phyloP scores from a whole-genome alignment of 2,888 invertebrate genomes.

The Caenorhabditis sulstoni region DNA sequence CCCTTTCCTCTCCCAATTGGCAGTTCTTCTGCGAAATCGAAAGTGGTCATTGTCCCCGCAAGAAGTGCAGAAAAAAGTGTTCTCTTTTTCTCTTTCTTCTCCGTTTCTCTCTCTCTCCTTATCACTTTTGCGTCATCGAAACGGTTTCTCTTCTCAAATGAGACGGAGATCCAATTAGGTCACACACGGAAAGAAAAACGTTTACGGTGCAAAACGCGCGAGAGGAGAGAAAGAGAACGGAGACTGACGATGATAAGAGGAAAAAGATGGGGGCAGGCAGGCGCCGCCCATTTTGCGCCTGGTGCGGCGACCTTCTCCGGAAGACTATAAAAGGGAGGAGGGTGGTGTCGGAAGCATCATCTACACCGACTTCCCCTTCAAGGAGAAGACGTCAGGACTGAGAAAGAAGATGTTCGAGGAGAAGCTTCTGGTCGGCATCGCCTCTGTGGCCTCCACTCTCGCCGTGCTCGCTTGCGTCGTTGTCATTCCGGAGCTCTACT shows the following conservation, averaged over 20 bases:
- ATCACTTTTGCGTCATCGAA: slow-evolving; percentile 29
- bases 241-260: slow-evolving; percentile 45
- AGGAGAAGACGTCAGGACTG: slow-evolving; percentile 5
- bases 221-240: slow-evolving; percentile 15
- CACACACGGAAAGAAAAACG: slow-evolving; percentile 55
- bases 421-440: slow-evolving; percentile 70
- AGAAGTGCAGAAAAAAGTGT: slow-evolving; percentile 49
- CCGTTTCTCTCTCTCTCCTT: slow-evolving; percentile 32
- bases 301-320: slow-evolving; percentile 57
- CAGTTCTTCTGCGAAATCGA: slow-evolving; percentile 31
- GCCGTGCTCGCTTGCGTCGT: slow-evolving; percentile 72
- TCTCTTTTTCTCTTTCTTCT: slow-evolving; percentile 15
- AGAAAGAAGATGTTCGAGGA: slow-evolving; percentile 68
- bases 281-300: slow-evolving; percentile 55
- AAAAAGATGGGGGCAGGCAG: slow-evolving; percentile 36
- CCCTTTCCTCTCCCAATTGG: slow-evolving; percentile 9
- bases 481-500: slow-evolving; percentile 77
- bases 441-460: slow-evolving; percentile 67
- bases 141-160: slow-evolving; percentile 22
- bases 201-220: slow-evolving; percentile 48
- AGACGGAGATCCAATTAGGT: slow-evolving; percentile 40
- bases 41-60: slow-evolving; percentile 47
- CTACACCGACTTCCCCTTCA: slow-evolving; percentile 17
- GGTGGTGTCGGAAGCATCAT: slow-evolving; percentile 3
- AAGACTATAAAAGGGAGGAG: slow-evolving; percentile 40